Percentiles rank a stretch among this genome's conserved stretches.
Conservation (phyloP, 2,113 vertebrate species). For the Pavo muticus region DNA sequence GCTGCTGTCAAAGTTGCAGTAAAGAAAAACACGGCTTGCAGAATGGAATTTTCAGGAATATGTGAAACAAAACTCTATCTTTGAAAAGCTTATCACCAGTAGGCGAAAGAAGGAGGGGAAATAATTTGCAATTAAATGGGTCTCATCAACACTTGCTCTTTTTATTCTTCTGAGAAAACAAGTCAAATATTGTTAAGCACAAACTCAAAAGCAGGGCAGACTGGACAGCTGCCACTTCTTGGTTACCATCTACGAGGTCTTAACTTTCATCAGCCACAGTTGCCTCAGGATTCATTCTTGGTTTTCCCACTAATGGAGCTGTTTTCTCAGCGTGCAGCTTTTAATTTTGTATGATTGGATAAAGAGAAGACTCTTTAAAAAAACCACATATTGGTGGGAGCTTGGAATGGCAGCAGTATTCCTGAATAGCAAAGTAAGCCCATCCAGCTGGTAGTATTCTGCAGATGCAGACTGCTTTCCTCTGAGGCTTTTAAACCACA, state of each 20-base stretch:
- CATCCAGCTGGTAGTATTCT: background rate
- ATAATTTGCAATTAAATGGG: slow-evolving; percentile 45
- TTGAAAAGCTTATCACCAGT: background rate
- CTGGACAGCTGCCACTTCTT: slow-evolving; percentile 17
- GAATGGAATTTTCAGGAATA: background rate
- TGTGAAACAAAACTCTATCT: background rate
- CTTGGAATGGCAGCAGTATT: background rate
- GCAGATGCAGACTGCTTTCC: background rate
- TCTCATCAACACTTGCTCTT: background rate
- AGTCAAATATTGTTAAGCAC: slow-evolving; percentile 20
- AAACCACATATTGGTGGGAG: background rate
- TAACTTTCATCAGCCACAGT: background rate
- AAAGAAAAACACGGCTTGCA: background rate
- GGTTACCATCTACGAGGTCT: background rate
- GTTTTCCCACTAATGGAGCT: background rate
- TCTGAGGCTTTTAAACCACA: background rate
- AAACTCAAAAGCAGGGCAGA: slow-evolving; percentile 7
- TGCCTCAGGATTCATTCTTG: background rate
- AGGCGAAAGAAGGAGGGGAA: background rate
- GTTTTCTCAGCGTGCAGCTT: background rate
- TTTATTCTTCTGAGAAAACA: slow-evolving; percentile 31
- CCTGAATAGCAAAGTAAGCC: background rate
- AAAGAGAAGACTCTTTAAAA: slow-evolving; percentile 14
- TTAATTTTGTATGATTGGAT: background rate
- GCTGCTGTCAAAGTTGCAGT: background rate